Base-by-base conservation (phyloP, 2,888 invertebrate species). In the Opisthograptis luteolata region DNA sequence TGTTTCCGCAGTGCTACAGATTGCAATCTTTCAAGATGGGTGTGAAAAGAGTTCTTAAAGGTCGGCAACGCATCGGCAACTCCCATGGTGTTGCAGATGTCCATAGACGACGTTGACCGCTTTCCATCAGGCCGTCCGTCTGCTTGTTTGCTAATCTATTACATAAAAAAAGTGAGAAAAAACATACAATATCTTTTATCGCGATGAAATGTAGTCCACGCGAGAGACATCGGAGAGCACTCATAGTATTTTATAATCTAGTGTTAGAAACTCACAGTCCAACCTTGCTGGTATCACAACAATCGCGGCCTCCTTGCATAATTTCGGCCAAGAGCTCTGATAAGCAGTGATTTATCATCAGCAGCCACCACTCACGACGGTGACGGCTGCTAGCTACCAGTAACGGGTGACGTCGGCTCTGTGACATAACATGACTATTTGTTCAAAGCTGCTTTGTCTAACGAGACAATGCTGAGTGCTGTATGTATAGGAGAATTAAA, bases 371-470 rank as follows among this genome's bases (percentile, higher is more conserved):
- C 12, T 24, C n/a, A 15, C n/a, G 30, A 14, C 14, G 14, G 3
- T 15, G 20, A 9, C 32, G 17, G 12, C n/a, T n/a, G n/a, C n/a
- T n/a, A n/a, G n/a, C n/a, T n/a, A 28, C 39, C 27, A 13, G 37
- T 22, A 32, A 17, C 27, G 6, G 25, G 20, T 22, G 39, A 19
- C 32, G 22, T 15, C 43, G 9, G 41, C 32, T 25, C 27, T 52
- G 44, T 50, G 50, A 58, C 53, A 41, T 48, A 48, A 55, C 47
- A 41, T 28, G 34, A 48, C 40, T 40, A 30, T 50, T 52, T 50
- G 42, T 48, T 49, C 37, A 45, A n/a, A 54, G 48, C 47, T 12
- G 49, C 44, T 54, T 49, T 45, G 49, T 46, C 25, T 25, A 8
- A 36, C 17, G 32, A 31, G 46, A 31, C 42, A 25, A 25, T 12